Conservation (phyloP, 2,797 vertebrate genomes). For the Tokudaia tokunoshimensis region DNA sequence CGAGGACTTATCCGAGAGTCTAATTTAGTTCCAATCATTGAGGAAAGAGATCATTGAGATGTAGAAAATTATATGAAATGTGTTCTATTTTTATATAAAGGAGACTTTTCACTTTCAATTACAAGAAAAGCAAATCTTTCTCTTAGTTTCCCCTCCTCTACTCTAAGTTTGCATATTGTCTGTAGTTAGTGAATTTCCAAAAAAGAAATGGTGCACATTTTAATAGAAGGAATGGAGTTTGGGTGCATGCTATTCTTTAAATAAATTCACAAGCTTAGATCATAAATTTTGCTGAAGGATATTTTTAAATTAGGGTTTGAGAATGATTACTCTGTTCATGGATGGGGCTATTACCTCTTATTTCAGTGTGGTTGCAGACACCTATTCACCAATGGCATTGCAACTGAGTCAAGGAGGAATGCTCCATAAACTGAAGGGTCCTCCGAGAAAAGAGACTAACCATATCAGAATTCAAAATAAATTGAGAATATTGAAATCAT, state of each 20-base stretch:
- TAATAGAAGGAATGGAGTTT: not conserved
- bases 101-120: conserved; percentile 21
- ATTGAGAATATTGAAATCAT: conserved; percentile 81
- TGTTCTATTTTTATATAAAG: conserved; percentile 28
- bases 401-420: conserved; percentile 72
- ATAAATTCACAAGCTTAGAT: conserved; percentile 6
- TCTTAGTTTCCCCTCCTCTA: not conserved
- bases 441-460: conserved; percentile 58
- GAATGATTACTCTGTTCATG: not conserved
- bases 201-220: not conserved
- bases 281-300: not conserved
- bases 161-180: not conserved
- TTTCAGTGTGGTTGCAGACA: not conserved
- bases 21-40: conserved; percentile 53
- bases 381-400: conserved; percentile 19
- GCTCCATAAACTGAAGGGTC: not conserved
- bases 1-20: not conserved
- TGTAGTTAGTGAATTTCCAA: conserved; percentile 26
- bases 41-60: conserved; percentile 4
- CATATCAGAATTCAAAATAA: conserved; percentile 73
- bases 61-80: conserved; percentile 31
- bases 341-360: not conserved
- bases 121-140: not conserved
- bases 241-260: not conserved
- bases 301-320: not conserved